These are phyloP conservation scores for Cassiopea xamachana DNA, from an alignment of 30 jellyfish, hydroid and myxozoan genomes.

Conservation along the genomic window DNA sequence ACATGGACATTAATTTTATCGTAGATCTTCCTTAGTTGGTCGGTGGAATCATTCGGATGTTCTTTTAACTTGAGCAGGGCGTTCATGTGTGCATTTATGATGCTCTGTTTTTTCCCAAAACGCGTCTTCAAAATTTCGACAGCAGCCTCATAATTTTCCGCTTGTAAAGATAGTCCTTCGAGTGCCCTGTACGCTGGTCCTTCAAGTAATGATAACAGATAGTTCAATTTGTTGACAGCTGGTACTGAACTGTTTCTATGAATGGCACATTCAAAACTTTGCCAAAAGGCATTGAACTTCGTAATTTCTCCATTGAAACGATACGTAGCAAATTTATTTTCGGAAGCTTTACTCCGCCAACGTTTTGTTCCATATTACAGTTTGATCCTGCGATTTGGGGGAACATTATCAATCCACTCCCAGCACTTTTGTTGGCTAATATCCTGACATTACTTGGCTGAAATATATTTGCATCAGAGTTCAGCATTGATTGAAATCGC, in stretches of 20 bases:
- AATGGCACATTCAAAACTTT: not conserved
- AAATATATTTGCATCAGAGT: not conserved
- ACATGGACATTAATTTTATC: slow-evolving; percentile 35
- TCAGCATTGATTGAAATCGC: not conserved
- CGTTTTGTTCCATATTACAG: not conserved
- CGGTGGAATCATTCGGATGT: not conserved
- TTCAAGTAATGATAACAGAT: not conserved
- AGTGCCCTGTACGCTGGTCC: slow-evolving; percentile 3
- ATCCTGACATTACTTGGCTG: not conserved
- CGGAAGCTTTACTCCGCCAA: slow-evolving; percentile 2
- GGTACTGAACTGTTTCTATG: not conserved
- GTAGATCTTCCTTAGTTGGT: not conserved
- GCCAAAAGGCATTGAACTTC: not conserved
- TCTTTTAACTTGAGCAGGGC: not conserved
- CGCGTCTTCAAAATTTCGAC: not conserved
- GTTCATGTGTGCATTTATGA: not conserved
- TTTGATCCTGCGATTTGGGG: not conserved
- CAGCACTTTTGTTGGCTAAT: not conserved
- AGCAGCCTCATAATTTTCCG: not conserved
- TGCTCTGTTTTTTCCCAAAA: slow-evolving; percentile 1
- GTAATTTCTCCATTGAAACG: not conserved
- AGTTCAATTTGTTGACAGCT: not conserved
- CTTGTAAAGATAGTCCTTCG: not conserved
- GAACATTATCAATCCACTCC: not conserved
- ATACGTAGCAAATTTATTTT: not conserved